Conservation (phyloP, 2,797 vertebrate species). For the Coilia nasus region DNA sequence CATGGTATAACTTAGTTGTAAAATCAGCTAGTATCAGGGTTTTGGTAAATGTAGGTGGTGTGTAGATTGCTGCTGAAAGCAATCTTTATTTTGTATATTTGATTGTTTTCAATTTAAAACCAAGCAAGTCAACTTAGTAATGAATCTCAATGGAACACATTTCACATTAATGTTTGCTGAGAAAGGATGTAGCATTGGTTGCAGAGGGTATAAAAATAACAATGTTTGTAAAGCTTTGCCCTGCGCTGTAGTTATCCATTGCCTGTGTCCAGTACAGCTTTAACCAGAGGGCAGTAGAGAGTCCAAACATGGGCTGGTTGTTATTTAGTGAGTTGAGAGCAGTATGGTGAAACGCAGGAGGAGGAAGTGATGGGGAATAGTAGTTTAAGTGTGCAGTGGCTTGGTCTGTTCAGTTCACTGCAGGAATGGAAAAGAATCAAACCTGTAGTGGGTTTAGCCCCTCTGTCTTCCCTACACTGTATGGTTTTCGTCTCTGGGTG, state of each 20-base stretch:
- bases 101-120: neutral
- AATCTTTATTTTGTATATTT: neutral
- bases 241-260: neutral
- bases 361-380: neutral
- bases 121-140: neutral
- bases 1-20: neutral
- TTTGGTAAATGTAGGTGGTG: neutral
- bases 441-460: neutral
- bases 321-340: neutral
- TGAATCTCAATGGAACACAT: neutral
- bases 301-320: neutral
- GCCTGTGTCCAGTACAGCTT: neutral
- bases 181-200: neutral
- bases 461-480: neutral
- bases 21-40: neutral
- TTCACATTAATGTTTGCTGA: neutral
- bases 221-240: neutral
- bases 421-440: neutral
- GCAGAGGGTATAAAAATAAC: neutral
- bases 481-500: neutral
- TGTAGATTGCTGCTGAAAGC: neutral
- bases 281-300: constrained; percentile 14
- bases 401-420: neutral
- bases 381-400: neutral
- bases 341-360: neutral